Base-by-base conservation (phyloP, 2,888 invertebrate genomes). In the Drosophila meridionalis region DNA sequence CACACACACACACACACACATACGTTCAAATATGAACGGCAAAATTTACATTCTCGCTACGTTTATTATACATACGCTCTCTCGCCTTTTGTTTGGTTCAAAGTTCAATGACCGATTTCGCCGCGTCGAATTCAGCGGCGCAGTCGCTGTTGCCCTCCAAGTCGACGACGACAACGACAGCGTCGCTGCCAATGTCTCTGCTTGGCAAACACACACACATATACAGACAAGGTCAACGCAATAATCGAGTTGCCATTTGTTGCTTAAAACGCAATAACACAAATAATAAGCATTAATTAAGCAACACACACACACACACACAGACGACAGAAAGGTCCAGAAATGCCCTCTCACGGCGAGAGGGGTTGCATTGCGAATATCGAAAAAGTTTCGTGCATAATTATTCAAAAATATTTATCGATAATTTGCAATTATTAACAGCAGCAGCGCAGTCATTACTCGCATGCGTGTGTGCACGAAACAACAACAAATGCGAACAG, bases 101-200 rank as follows among this genome's bases (percentile, higher is more conserved):
- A 86, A 87, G 87, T 81, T 87, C 87, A 90, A 80, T 87, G 90
- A 87, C 90, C 87, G 90, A 88, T 87, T 90, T 90, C 72, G 89
- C 83, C 77, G 78, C 73, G 73, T 73, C 70, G 67, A 77, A 77
- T 77, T 80, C 78, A 63, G 66, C 73, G 72, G 76, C 72, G 78
- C 80, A 80, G 78, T 72, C 80, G 76, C 73, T 43, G 50, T 53
- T 56, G 68, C 59, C 66, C 63, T 52, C 60, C 43, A 45, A 45
- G 57, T 14, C 12, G 43, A 26, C 20, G 56, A 7, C 34, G 32
- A 8, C 57, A 45, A 7, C 34, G 32, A 8, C 57, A 45, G 47
- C 62, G 58, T 55, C 43, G 72, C 55, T 76, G 71, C 40, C 62
- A 36, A 30, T 50, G 38, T 28, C 55, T 43, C 48, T 34, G 34